Evolutionary conservation across 2,797 vertebrate species (phyloP), one percentile per base, ranked within the genome.

Genomic region (Lindbergichthys nudifrons): DNA sequence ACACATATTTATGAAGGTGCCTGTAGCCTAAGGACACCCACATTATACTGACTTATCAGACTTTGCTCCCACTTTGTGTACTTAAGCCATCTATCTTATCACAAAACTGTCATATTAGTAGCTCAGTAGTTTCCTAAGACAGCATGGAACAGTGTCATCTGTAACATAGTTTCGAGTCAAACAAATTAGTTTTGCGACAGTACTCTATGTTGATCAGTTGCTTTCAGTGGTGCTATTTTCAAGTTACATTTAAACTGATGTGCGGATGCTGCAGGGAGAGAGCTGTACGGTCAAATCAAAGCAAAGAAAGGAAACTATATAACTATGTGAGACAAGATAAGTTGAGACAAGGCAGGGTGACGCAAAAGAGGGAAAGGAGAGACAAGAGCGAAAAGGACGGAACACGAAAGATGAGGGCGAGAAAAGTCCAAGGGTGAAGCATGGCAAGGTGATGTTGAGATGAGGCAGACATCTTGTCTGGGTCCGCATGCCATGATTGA

Each of bases 261-360:
- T 73, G 68, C n/a, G 9, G 65, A 81, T 65, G 86, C 92, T 89
- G 73, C 73, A 4, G 84, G 90, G 86, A 73, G 71, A 61, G 65
- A 85, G 82, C 88, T 89, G 92, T 89, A 87, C 84, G 39, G 73
- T 86, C 83, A 82, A 69, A 91, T 90, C 54, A 91, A 88, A 84
- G 70, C 48, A 52, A 76, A 51, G 60, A 43, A 70, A 60, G 67
- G 57, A 52, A 70, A 57, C 73, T 63, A 81, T 68, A 10, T 85
- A 88, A 90, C 77, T 78, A 77, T 83, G 83, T 87, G 75, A 86
- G 88, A 91, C 90, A 73, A 68, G 81, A 88, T 75, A 51, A 81
- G 85, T 77, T 57, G 18, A 85, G 86, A 84, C 42, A 51, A 85
- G 80, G 81, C 80, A 70, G 71, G 41, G 75, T 14, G 46, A 80